Percentiles rank a stretch among this genome's conserved stretches.
Evolutionary conservation across 2,888 invertebrate species (phyloP).

Genomic region (Melanophora roralis): DNA sequence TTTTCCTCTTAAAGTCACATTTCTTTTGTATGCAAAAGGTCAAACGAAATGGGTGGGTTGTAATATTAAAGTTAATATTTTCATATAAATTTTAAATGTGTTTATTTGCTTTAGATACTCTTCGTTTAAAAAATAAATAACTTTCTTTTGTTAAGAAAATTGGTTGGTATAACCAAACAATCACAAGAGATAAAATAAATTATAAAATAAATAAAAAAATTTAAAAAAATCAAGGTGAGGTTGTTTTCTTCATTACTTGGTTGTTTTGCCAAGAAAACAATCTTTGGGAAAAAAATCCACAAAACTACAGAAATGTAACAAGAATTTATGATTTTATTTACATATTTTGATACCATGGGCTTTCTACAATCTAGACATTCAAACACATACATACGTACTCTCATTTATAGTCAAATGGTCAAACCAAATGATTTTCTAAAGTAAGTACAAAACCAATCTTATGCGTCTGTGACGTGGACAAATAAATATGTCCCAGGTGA

Average conservation of each 20-base stretch:
- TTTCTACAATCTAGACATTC: background rate
- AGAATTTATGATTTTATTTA: slow-evolving; percentile 62
- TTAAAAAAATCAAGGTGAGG: slow-evolving; percentile 54
- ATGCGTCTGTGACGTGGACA: slow-evolving; percentile 58
- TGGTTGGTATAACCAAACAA: slow-evolving; percentile 22
- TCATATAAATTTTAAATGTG: slow-evolving; percentile 49
- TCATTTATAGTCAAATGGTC: too few relatives aligned
- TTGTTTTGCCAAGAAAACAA: background rate
- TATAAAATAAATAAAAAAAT: slow-evolving; percentile 16
- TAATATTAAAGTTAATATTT: slow-evolving; percentile 60
- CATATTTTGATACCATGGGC: slow-evolving; percentile 50
- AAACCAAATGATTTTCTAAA: too few relatives aligned
- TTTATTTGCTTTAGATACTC: slow-evolving; percentile 23
- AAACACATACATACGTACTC: too few relatives aligned
- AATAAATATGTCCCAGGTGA: slow-evolving; percentile 62
- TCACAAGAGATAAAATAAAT: slow-evolving; percentile 35
- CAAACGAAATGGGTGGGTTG: slow-evolving; percentile 62
- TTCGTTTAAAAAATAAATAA: slow-evolving; percentile 60
- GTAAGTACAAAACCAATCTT: slow-evolving; percentile 12
- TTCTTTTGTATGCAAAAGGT: slow-evolving; percentile 56
- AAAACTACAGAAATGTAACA: slow-evolving; percentile 49
- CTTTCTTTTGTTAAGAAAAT: slow-evolving; percentile 54
- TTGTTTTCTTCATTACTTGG: slow-evolving; percentile 9
- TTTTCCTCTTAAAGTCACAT: slow-evolving; percentile 18
- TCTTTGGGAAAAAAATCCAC: slow-evolving; percentile 43